Evolutionary conservation across 2,888 invertebrate genomes (phyloP), one percentile per base, ranked within the genome.

Genomic region (Spodoptera littoralis): DNA sequence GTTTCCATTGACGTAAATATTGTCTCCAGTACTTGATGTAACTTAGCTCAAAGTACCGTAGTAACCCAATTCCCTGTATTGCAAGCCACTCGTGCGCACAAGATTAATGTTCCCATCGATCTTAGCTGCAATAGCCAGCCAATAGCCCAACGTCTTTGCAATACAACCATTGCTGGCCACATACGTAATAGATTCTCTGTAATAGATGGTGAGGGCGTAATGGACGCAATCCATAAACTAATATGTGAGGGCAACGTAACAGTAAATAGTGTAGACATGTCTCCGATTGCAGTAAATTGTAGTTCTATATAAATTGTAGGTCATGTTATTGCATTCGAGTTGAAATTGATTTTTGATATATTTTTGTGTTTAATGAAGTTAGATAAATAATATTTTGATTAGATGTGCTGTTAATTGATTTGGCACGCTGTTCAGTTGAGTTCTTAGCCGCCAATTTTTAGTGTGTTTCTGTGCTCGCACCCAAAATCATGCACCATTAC

Each of bases 21-120:
- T 36, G 36, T 36, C 36, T 36, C 8, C 8, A 8, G 6, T 36
- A 8, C 2, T 36, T 36, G 5, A 36, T 2, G 9, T 36, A 36
- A 36, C 36, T 9, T 6, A 42, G 5, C 54, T 11, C 43, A 12
- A 11, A 59, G 52, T 65, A 61, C 65, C 71, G 76, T 65, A 65
- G 44, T 70, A 60, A 75, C 76, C 76, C 47, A 72, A 55, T 72
- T 75, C 54, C 60, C 44, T 60, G 51, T 55, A 69, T 75, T 70
- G 44, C 60, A n/a, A 57, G 45, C 50, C n/a, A 74, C 71, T 60
- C 48, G 49, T 11, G 58, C 45, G 56, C 75, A 47, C 42, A 64
- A 77, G 75, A 76, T 76, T 64, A 70, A 76, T 76, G 75, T 30
- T 47, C 5, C 46, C 51, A 77, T 77, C 62, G 60, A 68, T 78